Conservation (phyloP, 2,113 vertebrate species). For the Paracanthobrama guichenoti region DNA sequence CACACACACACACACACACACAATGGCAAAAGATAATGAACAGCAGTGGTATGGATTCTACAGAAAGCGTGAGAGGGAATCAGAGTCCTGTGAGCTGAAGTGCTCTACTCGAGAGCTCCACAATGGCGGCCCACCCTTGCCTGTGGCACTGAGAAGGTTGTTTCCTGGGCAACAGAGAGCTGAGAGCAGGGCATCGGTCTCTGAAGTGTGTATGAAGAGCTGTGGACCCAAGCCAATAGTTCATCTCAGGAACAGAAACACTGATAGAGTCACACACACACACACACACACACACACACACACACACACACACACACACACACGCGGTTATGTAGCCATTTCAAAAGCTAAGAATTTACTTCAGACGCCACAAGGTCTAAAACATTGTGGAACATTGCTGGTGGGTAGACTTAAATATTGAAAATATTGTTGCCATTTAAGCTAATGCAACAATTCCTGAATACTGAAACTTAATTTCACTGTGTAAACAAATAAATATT, state of each 20-base stretch:
- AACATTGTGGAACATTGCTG: background rate
- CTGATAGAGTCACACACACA: conserved; percentile 41
- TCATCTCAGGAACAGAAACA: conserved; percentile 53
- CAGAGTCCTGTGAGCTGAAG: conserved; percentile 51
- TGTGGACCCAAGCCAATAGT: conserved; percentile 48
- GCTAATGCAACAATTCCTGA: background rate
- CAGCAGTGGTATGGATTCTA: conserved; percentile 28
- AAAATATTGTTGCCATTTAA: background rate
- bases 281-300: background rate
- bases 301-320: too few species aligned
- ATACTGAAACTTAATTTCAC: background rate
- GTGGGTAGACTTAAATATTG: background rate
- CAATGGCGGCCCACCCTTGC: conserved; percentile 51
- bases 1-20: background rate
- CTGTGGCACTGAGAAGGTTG: conserved; percentile 56
- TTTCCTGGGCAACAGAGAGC: conserved; percentile 60
- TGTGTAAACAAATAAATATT: background rate
- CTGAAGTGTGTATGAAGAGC: conserved; percentile 55
- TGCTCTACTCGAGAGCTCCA: conserved; percentile 49
- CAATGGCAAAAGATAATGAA: conserved; percentile 13
- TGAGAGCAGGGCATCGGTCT: conserved; percentile 45
- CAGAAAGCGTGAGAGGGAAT: conserved; percentile 30
- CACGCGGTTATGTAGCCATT: background rate
- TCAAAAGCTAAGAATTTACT: background rate
- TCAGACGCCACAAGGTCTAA: background rate